phyloP scores from a whole-genome alignment of 2,888 invertebrate species.

The Tinea trinotella region DNA sequence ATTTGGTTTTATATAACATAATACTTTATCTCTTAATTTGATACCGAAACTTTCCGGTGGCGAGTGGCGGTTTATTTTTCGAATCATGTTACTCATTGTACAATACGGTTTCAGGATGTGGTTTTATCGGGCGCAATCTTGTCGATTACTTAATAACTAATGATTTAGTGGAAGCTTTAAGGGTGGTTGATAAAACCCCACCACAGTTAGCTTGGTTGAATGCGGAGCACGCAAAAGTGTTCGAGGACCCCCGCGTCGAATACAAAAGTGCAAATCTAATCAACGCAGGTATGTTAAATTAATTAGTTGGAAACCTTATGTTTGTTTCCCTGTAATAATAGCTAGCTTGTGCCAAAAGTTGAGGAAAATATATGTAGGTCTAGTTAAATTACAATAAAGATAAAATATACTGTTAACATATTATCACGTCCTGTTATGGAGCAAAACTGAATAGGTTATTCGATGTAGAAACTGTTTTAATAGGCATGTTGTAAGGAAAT shows the following conservation, averaged over 20 bases:
- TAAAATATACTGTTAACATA: too few relatives aligned
- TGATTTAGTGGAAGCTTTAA: slow-evolving; percentile 80
- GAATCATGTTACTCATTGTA: slow-evolving; percentile 60
- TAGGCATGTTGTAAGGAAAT: too few relatives aligned
- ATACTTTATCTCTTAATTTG: slow-evolving; percentile 13
- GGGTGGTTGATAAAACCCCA: slow-evolving; percentile 93
- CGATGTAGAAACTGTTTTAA: too few relatives aligned
- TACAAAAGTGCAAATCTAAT: slow-evolving; percentile 94
- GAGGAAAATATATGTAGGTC: too few relatives aligned
- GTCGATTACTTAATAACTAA: slow-evolving; percentile 85
- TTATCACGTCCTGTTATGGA: too few relatives aligned
- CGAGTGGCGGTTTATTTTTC: slow-evolving; percentile 46
- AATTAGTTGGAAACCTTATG: slow-evolving; percentile 10
- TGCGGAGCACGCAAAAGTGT: slow-evolving; percentile 77
- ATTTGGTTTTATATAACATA: neutral
- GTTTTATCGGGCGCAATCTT: slow-evolving; percentile 93
- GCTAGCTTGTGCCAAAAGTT: too few relatives aligned
- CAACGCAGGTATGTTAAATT: slow-evolving; percentile 77
- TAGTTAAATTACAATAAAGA: too few relatives aligned
- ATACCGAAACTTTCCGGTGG: slow-evolving; percentile 35
- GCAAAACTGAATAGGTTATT: too few relatives aligned
- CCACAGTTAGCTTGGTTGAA: slow-evolving; percentile 94
- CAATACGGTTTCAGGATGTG: slow-evolving; percentile 90
- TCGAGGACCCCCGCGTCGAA: slow-evolving; percentile 83
- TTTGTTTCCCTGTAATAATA: too few relatives aligned